Evolutionary conservation across 2,113 vertebrate genomes (phyloP).

Genomic region (cat (Felis catus)): F.catus_Fca126_mat1.0 CM031415.1:95812501-95813000

Average conservation of each 20-base stretch:
- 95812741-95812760: conserved; percentile 40
- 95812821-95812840: neutral
- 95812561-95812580: neutral
- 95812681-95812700: neutral
- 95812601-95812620: conserved; percentile 41
- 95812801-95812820: neutral
- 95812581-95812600: neutral
- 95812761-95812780: neutral
- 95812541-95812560: conserved; percentile 1
- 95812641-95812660: neutral
- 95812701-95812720: neutral
- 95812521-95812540: conserved; percentile 28
- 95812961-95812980: neutral
- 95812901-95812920: neutral
- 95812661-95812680: conserved; percentile 9
- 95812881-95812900: neutral
- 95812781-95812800: neutral
- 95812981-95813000: neutral
- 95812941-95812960: neutral
- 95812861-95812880: neutral
- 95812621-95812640: conserved; percentile 23
- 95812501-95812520: neutral
- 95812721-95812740: neutral
- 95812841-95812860: neutral
- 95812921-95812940: neutral